These are phyloP conservation scores for Eulemur coronatus DNA, from an alignment of 2,797 vertebrate genomes.

Conservation along the genomic window DNA sequence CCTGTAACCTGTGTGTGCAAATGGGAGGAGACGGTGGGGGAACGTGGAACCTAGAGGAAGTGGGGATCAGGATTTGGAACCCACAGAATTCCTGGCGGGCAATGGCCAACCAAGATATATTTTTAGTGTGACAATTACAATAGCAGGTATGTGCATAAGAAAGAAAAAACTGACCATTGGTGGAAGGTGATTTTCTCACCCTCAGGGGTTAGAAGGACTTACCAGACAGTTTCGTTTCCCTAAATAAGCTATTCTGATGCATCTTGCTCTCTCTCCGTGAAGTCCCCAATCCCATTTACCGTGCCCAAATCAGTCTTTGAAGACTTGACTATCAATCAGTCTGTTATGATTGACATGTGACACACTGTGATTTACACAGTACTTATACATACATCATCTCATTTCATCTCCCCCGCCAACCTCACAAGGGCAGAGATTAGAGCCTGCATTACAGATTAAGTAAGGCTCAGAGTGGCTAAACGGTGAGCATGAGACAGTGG, in stretches of 20 bases:
- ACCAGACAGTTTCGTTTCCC: not conserved
- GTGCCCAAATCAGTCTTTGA: not conserved
- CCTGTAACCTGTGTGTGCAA: not conserved
- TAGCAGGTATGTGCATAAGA: not conserved
- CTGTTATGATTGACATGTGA: not conserved
- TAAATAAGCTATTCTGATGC: not conserved
- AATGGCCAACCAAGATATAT: not conserved
- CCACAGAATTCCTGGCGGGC: not conserved
- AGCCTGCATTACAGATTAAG: not conserved
- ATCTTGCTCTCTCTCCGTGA: not conserved
- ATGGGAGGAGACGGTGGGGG: fast-evolving
- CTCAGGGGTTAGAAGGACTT: not conserved
- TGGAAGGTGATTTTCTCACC: not conserved
- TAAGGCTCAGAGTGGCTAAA: not conserved
- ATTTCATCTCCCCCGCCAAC: not conserved
- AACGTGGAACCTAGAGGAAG: not conserved
- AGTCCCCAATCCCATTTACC: not conserved
- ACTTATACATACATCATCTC: not conserved
- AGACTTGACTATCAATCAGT: not conserved
- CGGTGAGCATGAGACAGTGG: not conserved
- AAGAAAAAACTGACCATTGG: not conserved
- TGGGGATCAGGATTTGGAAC: not conserved
- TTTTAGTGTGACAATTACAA: not conserved
- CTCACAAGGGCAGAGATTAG: not conserved
- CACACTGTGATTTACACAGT: not conserved